Evolutionary conservation across 2,113 vertebrate species (phyloP).

Genomic region (Chitala chitala): DNA sequence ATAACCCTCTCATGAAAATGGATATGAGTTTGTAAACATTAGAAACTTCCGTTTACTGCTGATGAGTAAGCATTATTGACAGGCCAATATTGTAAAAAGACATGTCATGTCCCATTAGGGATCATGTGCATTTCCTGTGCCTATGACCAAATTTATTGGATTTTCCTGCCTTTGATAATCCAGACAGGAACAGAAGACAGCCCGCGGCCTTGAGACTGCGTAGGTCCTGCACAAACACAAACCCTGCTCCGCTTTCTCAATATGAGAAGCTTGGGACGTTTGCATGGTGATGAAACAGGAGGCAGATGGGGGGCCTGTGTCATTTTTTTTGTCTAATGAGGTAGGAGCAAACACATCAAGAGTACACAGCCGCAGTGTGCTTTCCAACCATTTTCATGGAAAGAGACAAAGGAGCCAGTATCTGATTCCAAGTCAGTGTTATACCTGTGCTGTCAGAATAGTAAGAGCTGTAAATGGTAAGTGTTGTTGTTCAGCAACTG

Average conservation of each 20-base stretch:
- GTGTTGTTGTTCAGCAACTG: no score
- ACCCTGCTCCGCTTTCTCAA: not conserved
- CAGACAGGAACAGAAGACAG: not conserved
- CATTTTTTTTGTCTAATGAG: not conserved
- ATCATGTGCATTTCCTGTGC: not conserved
- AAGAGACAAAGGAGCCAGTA: no score
- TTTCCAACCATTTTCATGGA: no score
- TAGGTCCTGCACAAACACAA: not conserved
- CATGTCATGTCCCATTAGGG: not conserved
- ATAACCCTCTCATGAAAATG: no score
- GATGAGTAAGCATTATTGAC: no score
- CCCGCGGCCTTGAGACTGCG: not conserved
- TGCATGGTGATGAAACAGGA: conserved; percentile 46
- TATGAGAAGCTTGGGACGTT: not conserved
- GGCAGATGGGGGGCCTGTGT: conserved; percentile 46
- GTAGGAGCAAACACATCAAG: not conserved
- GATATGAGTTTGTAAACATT: no score
- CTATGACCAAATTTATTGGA: not conserved
- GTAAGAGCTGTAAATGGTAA: no score
- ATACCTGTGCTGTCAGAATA: no score
- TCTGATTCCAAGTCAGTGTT: no score
- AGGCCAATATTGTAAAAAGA: not conserved
- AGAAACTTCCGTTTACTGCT: not conserved
- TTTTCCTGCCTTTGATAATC: not conserved
- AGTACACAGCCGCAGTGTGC: no score